Base-by-base conservation (phyloP, 2,888 invertebrate species). In the Caenorhabditis plicata region DNA sequence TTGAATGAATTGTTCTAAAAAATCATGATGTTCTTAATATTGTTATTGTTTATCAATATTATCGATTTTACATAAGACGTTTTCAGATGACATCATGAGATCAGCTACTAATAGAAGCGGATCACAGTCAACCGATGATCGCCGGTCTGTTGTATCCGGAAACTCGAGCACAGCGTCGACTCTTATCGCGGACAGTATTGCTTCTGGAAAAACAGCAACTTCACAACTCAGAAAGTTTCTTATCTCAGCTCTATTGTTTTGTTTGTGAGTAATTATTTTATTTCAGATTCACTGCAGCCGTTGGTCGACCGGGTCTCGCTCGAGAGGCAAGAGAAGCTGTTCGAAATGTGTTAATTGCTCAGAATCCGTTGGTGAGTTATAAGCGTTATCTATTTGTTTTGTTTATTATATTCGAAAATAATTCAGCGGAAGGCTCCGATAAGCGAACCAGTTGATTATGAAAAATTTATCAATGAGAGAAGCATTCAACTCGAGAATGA, bases 321-420 rank as follows among this genome's bases (percentile, higher is more conserved):
- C 41, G 74, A 32, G 77, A 78, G 36, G 74, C 74, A 7, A 54
- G 79, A 20, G 79, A 80, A 58, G 77, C 78, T 4, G 77, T 77
- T 4, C 47, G 73, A 27, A 74, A 68, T 32, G 73, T 70, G 4
- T 57, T 79, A 15, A 67, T 70, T 20, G 64, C 69, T 26, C 72
- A 66, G 33, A 78, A 74, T 61, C 75, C 75, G n/a, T 31, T 64
- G 53, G 73, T 77, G 19, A 23, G 51, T 36, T n/a, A 7, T 9
- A 4, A 40, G 11, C 4, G 15, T 22, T 39, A n/a, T 23, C n/a
- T 23, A 39, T n/a, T 23, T 11, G 5, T 19, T n/a, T n/a, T n/a
- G n/a, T n/a, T n/a, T n/a, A n/a, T n/a, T n/a, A n/a, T n/a, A n/a
- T n/a, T n/a, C n/a, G n/a, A n/a, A n/a, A n/a, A n/a, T n/a, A n/a